phyloP scores from a whole-genome alignment of 2,113 vertebrate genomes.

The Odocoileus hemionus region DNA sequence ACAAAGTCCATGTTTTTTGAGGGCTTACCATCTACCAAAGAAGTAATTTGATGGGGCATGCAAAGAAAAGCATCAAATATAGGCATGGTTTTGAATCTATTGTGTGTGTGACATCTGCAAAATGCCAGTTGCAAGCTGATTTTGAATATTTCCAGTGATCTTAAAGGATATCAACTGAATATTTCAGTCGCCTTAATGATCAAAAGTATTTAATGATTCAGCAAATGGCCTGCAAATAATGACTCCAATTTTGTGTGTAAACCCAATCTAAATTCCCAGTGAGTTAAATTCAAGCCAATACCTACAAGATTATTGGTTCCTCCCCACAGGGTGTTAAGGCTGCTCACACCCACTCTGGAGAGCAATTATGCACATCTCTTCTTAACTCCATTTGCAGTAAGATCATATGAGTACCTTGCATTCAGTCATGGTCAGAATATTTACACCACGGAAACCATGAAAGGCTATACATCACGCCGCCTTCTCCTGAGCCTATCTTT shows the following conservation, averaged over 20 bases:
- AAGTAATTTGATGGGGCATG: background rate
- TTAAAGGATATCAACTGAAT: background rate
- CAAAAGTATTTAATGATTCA: constrained; percentile 30
- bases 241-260: background rate
- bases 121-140: background rate
- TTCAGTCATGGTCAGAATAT: too few relatives aligned
- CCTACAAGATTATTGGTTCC: background rate
- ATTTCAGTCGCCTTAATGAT: background rate
- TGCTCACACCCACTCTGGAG: background rate
- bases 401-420: background rate
- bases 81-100: background rate
- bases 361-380: background rate
- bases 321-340: background rate
- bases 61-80: background rate
- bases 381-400: background rate
- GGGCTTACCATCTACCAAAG: background rate
- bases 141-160: constrained; percentile 6
- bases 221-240: constrained; percentile 7
- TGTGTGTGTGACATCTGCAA: background rate
- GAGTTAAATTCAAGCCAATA: background rate
- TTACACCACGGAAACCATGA: background rate
- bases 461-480: background rate
- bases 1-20: background rate
- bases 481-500: background rate
- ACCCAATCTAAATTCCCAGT: background rate